Conservation (phyloP, 2,113 vertebrate species). For the Labeo rohita region DNA sequence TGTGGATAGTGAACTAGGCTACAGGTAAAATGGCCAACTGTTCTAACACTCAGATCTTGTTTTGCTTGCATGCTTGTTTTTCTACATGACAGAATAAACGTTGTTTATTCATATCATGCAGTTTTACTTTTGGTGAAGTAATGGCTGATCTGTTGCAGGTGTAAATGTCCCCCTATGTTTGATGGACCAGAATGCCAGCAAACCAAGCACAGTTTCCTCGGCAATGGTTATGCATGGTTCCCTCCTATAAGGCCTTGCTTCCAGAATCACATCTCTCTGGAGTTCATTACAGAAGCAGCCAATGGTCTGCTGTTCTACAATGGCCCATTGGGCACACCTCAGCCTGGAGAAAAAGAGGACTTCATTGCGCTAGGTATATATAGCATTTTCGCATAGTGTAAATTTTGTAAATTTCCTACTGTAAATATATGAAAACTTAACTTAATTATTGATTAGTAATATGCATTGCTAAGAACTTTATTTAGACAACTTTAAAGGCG, state of each 20-base stretch:
- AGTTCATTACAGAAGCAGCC: slow-evolving; percentile 81
- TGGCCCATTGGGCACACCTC: slow-evolving; percentile 73
- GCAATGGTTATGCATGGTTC: slow-evolving; percentile 87
- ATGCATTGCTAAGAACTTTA: no score
- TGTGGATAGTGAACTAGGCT: slow-evolving; percentile 80
- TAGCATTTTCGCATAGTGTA: neutral
- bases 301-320: slow-evolving; percentile 85
- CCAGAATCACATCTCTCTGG: slow-evolving; percentile 83
- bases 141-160: slow-evolving; percentile 68
- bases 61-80: neutral
- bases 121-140: neutral
- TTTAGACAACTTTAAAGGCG: no score
- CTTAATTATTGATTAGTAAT: no score
- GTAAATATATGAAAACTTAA: no score
- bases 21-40: slow-evolving; percentile 73
- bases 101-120: neutral
- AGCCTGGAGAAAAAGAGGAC: slow-evolving; percentile 72
- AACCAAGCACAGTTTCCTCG: slow-evolving; percentile 84
- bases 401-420: no score
- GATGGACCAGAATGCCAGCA: slow-evolving; percentile 89
- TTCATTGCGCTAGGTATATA: slow-evolving; percentile 84
- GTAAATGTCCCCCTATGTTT: slow-evolving; percentile 81
- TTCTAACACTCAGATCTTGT: neutral
- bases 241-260: slow-evolving; percentile 84
- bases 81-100: neutral